phyloP scores from a whole-genome alignment of 2,888 invertebrate genomes.

The Hirtodrosophila trivittata region DNA sequence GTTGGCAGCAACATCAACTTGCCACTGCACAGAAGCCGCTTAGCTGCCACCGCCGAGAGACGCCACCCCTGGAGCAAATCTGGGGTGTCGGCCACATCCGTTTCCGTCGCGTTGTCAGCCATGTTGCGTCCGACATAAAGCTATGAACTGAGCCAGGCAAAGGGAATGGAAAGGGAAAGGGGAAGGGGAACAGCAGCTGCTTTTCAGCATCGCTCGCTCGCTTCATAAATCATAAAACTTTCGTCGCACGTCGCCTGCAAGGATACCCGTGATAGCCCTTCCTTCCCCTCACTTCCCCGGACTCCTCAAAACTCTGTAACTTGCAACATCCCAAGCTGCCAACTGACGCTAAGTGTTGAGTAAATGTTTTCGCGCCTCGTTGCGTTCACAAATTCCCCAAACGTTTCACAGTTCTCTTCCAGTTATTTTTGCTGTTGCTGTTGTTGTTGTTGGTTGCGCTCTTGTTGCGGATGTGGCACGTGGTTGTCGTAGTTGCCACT shows the following conservation, averaged over 20 bases:
- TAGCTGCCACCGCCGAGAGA: background rate
- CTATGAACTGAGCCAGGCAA: constrained; percentile 1
- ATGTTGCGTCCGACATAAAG: constrained; percentile 38
- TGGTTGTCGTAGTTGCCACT: constrained; percentile 42
- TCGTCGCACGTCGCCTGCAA: constrained; percentile 62
- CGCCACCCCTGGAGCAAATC: constrained; percentile 26
- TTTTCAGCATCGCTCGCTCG: constrained; percentile 50
- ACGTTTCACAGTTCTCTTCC: constrained; percentile 37
- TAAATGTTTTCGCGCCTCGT: constrained; percentile 79
- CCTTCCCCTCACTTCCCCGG: constrained; percentile 6
- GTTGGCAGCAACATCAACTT: constrained; percentile 50
- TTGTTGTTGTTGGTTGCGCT: constrained; percentile 15
- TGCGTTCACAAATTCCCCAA: constrained; percentile 71
- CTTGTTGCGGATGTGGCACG: constrained; percentile 60
- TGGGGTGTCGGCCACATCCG: constrained; percentile 59
- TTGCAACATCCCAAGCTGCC: constrained; percentile 56
- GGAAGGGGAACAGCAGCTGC: constrained; percentile 36
- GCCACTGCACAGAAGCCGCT: constrained; percentile 13
- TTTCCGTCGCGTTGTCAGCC: constrained; percentile 42
- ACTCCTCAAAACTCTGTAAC: constrained; percentile 39
- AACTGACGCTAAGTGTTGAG: constrained; percentile 76
- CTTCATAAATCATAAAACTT: constrained; percentile 80
- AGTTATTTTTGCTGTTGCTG: constrained; percentile 12
- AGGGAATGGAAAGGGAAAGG: constrained; percentile 16
- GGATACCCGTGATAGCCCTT: constrained; percentile 9